Conservation (phyloP, 1,140 invertebrate species). For the Probaryconus sp. region DNA sequence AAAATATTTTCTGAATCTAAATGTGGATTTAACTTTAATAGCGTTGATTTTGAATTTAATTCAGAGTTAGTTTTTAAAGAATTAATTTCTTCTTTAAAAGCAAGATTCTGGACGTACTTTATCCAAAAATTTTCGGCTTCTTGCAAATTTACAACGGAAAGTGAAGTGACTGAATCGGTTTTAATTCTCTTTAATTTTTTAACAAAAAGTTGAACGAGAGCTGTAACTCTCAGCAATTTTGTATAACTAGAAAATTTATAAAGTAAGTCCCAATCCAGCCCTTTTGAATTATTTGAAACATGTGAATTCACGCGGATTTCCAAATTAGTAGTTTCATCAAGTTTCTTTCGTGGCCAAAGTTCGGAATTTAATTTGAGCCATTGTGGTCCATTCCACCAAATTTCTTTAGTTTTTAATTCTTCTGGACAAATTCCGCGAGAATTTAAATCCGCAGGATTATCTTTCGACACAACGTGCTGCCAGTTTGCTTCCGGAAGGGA, state of each 20-base stretch:
- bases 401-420: background rate
- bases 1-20: background rate
- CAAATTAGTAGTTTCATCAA: too few species aligned
- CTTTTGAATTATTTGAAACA: background rate
- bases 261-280: background rate
- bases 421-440: background rate
- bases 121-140: slow-evolving; percentile 1
- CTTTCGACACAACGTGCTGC: background rate
- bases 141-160: background rate
- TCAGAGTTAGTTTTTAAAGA: background rate
- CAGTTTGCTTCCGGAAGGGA: background rate
- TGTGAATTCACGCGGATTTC: background rate
- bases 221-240: background rate
- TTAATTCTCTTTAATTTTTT: background rate
- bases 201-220: background rate
- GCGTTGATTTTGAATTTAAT: background rate
- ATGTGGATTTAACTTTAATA: background rate
- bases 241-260: background rate
- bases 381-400: background rate
- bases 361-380: background rate
- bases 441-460: background rate
- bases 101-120: background rate
- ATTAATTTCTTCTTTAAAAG: background rate
- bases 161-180: background rate
- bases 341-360: background rate